Percentiles rank a stretch among this genome's conserved stretches.
phyloP scores from a whole-genome alignment of 1,140 invertebrate genomes.

The Drosophila pseudoobscura region DNA sequence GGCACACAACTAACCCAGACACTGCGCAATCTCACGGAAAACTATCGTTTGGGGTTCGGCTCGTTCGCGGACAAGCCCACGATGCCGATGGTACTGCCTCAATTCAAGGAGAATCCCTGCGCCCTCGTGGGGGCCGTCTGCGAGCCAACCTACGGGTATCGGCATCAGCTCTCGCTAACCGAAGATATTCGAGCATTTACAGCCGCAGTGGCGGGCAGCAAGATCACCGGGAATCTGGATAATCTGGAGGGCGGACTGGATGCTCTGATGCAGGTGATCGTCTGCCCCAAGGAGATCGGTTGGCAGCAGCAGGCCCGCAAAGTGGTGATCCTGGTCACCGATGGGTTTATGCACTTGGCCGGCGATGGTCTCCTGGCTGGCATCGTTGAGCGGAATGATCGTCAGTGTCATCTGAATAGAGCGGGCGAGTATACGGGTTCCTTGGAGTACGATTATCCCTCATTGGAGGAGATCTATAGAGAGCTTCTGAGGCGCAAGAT shows the following conservation, averaged over 20 bases:
- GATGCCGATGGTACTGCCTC: conserved; percentile 89
- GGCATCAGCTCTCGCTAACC: conserved; percentile 88
- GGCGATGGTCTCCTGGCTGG: conserved; percentile 86
- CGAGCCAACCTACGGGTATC: conserved; percentile 88
- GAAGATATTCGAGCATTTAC: conserved; percentile 85
- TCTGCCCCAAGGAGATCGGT: conserved; percentile 90
- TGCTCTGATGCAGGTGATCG: conserved; percentile 98
- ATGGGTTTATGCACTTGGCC: conserved; percentile 87
- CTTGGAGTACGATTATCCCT: conserved; percentile 86
- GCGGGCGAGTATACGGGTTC: conserved; percentile 85
- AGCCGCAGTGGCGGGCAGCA: conserved; percentile 85
- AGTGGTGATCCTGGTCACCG: conserved; percentile 86
- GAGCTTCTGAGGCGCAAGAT: conserved; percentile 85
- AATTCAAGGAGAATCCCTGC: conserved; percentile 85
- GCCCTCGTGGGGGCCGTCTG: conserved; percentile 83
- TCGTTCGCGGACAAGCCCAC: conserved; percentile 93
- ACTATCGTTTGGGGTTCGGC: conserved; percentile 93
- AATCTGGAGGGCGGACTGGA: conserved; percentile 99
- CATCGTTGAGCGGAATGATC: conserved; percentile 84
- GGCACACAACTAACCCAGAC: conserved; percentile 87
- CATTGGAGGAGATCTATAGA: conserved; percentile 86
- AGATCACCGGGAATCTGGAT: conserved; percentile 98
- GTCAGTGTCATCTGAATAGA: conserved; percentile 85
- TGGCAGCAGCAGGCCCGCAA: conserved; percentile 86
- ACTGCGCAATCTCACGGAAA: conserved; percentile 90